Evolutionary conservation across 1,140 invertebrate genomes (phyloP).

Genomic region (Drosophila rufa): DNA sequence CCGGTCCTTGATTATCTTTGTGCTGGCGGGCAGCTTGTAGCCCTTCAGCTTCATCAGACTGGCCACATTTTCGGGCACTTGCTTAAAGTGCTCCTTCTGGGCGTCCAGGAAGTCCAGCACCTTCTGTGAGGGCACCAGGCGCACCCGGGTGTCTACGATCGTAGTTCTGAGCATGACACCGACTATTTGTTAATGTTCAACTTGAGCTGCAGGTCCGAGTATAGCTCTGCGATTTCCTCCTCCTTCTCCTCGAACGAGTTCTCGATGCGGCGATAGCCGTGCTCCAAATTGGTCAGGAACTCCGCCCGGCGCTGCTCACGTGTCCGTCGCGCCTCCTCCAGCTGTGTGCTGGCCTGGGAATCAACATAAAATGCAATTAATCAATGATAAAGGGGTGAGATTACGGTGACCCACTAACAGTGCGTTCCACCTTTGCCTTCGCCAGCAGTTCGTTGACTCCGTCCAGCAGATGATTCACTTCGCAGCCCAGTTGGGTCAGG

Average conservation of each 20-base stretch:
- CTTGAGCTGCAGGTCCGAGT: constrained; percentile 90
- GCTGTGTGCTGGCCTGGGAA: constrained; percentile 85
- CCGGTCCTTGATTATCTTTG: constrained; percentile 31
- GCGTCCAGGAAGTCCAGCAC: constrained; percentile 71
- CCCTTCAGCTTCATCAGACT: constrained; percentile 56
- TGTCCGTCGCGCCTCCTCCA: constrained; percentile 87
- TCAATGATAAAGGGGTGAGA: constrained; percentile 7
- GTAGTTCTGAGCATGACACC: constrained; percentile 78
- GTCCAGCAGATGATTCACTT: constrained; percentile 58
- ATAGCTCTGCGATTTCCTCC: constrained; percentile 90
- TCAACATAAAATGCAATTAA: not conserved
- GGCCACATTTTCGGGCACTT: constrained; percentile 60
- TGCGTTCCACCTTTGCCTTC: constrained; percentile 62
- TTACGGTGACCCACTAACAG: constrained; percentile 35
- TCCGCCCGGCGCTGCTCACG: constrained; percentile 89
- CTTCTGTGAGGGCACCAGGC: constrained; percentile 87
- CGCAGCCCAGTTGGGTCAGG: constrained; percentile 48
- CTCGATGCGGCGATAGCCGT: constrained; percentile 90
- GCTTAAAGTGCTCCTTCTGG: constrained; percentile 48
- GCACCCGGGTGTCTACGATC: constrained; percentile 76
- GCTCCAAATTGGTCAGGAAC: constrained; percentile 91
- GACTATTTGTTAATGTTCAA: constrained; percentile 87
- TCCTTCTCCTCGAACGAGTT: constrained; percentile 92
- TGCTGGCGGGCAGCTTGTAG: constrained; percentile 31
- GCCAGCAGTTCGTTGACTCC: constrained; percentile 58